Evolutionary conservation across 2,797 vertebrate species (phyloP).

Genomic region (Rhadinocentrus ornatus): DNA sequence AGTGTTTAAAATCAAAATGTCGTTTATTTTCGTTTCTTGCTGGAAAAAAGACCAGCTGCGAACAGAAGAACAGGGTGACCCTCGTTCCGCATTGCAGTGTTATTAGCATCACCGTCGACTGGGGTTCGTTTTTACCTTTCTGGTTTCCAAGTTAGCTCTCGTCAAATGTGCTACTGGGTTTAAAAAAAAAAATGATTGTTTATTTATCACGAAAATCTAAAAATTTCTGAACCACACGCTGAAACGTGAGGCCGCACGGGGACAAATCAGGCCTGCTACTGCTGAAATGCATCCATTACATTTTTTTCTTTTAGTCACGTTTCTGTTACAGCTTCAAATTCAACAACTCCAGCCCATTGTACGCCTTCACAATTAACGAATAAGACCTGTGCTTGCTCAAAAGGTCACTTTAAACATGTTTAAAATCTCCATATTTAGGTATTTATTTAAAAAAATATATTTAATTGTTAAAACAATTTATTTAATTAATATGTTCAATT

Average conservation of each 20-base stretch:
- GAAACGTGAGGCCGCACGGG: slow-evolving; percentile 53
- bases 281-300: slow-evolving; percentile 26
- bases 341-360: slow-evolving; percentile 5
- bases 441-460: not conserved
- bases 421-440: not conserved
- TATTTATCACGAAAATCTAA: not conserved
- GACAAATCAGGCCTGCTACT: slow-evolving; percentile 33
- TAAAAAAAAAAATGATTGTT: no score
- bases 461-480: not conserved
- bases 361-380: slow-evolving; percentile 1
- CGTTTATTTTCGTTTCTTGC: slow-evolving; percentile 13
- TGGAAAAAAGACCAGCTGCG: slow-evolving; percentile 8
- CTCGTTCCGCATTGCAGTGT: slow-evolving; percentile 84
- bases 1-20: not conserved
- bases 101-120: slow-evolving; percentile 44
- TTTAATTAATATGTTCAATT: slow-evolving; percentile 2
- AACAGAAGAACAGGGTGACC: slow-evolving; percentile 57
- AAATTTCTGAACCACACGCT: not conserved
- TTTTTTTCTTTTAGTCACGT: slow-evolving; percentile 52
- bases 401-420: not conserved
- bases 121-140: no score
- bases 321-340: slow-evolving; percentile 32
- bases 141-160: no score
- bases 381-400: not conserved
- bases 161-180: no score